Evolutionary conservation across 2,888 invertebrate species (phyloP), one percentile per base, ranked within the genome.

Genomic region (Diarsia rubi): DNA sequence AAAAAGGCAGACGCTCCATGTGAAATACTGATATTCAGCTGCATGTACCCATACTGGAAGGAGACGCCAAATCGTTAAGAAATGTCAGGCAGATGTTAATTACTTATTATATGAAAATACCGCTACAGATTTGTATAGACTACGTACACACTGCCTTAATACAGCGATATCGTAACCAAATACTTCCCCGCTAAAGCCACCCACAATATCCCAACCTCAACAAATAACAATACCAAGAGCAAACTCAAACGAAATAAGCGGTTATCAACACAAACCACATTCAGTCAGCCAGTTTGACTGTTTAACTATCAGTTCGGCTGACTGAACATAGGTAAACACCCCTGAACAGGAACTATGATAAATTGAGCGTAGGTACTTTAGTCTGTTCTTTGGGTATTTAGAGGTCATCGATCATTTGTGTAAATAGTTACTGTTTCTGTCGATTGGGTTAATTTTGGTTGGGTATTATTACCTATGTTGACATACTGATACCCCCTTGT

Each of bases 201-300:
- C 21, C 44, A 63, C 31, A 31, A 45, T 44, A n/a, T 42, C n/a
- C 65, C 16, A 21, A 73, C 42, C 75, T 49, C 42, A 63, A 69
- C 69, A 65, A 85, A 80, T 62, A 84, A 69, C 65, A 83, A 83
- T 64, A 78, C 42, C 27, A 21, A 57, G 27, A 69, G 62, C 65
- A 71, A 87, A 89, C 83, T 82, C 78, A 82, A 86, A 84, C 75
- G 63, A 79, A 88, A 88, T 82, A 86, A 80, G 45, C 70, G 79
- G 85, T 85, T 88, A 89, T 88, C 88, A 83, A 78, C 75, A 60
- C 67, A 52, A 81, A 72, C 83, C 81, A 74, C 65, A 52, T 42
- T 65, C 44, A 81, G 68, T 44, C 73, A 79, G 71, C 67, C 79
- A 81, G 69, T 82, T 82, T 64, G 69, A 63, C 49, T 74, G 81